phyloP scores from a whole-genome alignment of 2,113 vertebrate species.

The Rhagologus leucostigma region DNA sequence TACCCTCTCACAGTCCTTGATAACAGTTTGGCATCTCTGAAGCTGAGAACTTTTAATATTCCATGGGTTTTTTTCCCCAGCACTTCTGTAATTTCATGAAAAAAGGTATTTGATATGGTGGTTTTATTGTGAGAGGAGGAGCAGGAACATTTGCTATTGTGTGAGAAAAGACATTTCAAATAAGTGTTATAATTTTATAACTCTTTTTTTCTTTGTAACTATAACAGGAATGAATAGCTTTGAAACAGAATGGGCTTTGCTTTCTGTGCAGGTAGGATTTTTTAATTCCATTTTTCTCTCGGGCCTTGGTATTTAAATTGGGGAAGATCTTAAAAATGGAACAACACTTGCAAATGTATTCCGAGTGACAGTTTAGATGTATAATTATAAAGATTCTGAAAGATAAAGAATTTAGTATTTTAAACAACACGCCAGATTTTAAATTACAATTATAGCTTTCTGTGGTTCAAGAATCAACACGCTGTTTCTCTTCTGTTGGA shows the following conservation, averaged over 20 bases:
- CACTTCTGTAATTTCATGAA: neutral
- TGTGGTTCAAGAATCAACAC: conserved; percentile 12
- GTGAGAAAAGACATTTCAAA: neutral
- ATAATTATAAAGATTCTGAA: conserved; percentile 39
- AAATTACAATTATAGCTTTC: conserved; percentile 44
- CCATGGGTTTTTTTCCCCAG: neutral
- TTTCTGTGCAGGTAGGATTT: neutral
- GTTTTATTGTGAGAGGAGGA: neutral
- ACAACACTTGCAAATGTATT: conserved; percentile 51
- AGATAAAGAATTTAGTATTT: conserved; percentile 58
- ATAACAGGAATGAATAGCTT: neutral
- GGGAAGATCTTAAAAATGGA: conserved; percentile 14
- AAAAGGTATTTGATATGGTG: neutral
- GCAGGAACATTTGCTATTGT: neutral
- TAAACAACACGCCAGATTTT: conserved; percentile 55
- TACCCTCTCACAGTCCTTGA: neutral
- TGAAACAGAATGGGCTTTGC: neutral
- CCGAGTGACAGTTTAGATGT: neutral
- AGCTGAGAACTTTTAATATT: neutral
- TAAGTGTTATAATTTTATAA: neutral
- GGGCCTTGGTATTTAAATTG: neutral
- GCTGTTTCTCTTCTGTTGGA: conserved; percentile 46
- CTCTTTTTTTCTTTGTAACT: neutral
- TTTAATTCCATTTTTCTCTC: neutral
- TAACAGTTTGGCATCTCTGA: neutral